Conservation (phyloP, 2,797 vertebrate species). For the Pseudochirops cupreus region DNA sequence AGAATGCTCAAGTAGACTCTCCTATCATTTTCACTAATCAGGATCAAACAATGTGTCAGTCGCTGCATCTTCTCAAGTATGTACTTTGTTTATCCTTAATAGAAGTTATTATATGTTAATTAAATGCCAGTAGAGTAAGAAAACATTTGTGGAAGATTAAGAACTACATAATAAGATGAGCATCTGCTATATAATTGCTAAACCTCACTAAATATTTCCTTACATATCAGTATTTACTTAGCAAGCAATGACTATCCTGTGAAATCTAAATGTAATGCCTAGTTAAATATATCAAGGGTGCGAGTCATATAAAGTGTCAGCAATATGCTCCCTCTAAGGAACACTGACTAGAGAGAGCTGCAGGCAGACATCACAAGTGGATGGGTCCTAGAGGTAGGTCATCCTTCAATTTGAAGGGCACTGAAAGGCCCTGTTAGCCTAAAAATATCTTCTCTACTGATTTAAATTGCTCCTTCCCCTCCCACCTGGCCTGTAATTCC, state of each 20-base stretch:
- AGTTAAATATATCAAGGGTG: conserved; percentile 84
- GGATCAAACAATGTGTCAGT: neutral
- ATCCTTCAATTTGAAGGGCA: conserved; percentile 59
- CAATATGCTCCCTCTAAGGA: conserved; percentile 82
- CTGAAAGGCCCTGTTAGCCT: conserved; percentile 53
- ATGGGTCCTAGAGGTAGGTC: conserved; percentile 57
- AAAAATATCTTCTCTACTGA: conserved; percentile 44
- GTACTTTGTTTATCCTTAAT: conserved; percentile 76
- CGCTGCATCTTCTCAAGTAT: conserved; percentile 25
- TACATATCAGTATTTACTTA: conserved; percentile 86
- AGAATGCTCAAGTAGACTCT: conserved; percentile 11
- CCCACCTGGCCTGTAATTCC: conserved; percentile 49
- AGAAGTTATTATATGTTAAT: conserved; percentile 81
- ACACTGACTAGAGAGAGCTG: conserved; percentile 72
- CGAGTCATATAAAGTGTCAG: conserved; percentile 83
- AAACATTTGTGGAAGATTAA: conserved; percentile 82
- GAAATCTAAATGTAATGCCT: conserved; percentile 87
- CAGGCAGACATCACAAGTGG: conserved; percentile 58
- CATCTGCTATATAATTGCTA: conserved; percentile 83
- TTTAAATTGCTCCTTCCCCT: conserved; percentile 23
- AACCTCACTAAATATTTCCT: conserved; percentile 85
- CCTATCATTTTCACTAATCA: conserved; percentile 26
- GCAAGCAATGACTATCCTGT: conserved; percentile 83
- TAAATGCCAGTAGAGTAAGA: conserved; percentile 80
- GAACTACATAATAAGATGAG: conserved; percentile 80